Conservation (phyloP, 2,113 vertebrate species). For the Hemichromis elongatus region DNA sequence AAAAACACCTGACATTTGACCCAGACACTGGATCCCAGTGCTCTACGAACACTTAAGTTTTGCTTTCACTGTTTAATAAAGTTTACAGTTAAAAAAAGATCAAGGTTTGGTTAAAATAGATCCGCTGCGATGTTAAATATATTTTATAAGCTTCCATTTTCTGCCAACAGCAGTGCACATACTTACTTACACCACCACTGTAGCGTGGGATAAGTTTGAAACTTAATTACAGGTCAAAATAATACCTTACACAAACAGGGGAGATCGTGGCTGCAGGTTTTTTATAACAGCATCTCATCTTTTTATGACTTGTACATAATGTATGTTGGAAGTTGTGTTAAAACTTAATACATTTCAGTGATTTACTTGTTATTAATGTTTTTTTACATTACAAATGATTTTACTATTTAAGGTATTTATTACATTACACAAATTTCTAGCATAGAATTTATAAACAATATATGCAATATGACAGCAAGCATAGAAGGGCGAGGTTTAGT, state of each 20-base stretch:
- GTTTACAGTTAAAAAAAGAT: not conserved
- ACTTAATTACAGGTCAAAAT: not conserved
- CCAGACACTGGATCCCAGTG: not conserved
- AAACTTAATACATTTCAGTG: not conserved
- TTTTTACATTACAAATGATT: not conserved
- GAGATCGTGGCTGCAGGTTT: not conserved
- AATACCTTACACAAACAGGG: not conserved
- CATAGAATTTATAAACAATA: not conserved
- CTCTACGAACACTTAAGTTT: not conserved
- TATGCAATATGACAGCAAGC: not conserved
- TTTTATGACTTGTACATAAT: too few relatives aligned
- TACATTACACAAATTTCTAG: not conserved
- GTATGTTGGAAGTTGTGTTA: not conserved
- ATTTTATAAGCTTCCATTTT: not conserved
- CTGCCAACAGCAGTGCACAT: not conserved
- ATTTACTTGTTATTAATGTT: not conserved
- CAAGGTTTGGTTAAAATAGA: not conserved
- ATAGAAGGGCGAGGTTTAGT: not conserved
- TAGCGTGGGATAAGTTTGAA: not conserved
- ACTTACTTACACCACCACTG: not conserved
- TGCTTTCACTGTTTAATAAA: not conserved
- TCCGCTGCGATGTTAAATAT: not conserved
- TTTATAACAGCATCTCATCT: not conserved
- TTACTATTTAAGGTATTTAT: not conserved
- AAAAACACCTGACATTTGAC: not conserved